Conservation (phyloP, 2,888 invertebrate genomes). For the Drosophila paranaensis region DNA sequence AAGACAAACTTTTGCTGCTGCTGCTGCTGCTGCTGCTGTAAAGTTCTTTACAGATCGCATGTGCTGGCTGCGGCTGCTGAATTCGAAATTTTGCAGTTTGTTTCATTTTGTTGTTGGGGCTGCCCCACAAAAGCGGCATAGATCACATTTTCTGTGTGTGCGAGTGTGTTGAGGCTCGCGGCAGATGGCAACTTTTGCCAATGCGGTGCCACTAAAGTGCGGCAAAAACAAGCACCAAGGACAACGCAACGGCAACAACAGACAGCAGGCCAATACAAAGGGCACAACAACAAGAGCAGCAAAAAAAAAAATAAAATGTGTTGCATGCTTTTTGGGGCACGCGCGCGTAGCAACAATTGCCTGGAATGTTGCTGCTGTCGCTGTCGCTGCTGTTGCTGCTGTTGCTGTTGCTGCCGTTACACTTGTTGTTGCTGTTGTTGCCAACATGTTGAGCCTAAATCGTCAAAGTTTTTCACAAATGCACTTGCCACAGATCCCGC, state of each 20-base stretch:
- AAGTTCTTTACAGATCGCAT: constrained; percentile 69
- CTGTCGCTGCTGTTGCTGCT: constrained; percentile 1
- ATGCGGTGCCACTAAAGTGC: constrained; percentile 71
- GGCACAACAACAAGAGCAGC: constrained; percentile 13
- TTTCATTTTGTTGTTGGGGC: constrained; percentile 59
- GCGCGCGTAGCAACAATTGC: constrained; percentile 62
- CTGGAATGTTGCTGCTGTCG: constrained; percentile 35
- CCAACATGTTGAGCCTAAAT: constrained; percentile 83
- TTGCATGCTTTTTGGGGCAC: constrained; percentile 66
- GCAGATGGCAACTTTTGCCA: constrained; percentile 70
- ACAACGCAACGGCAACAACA: constrained; percentile 24
- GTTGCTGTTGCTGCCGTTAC: constrained; percentile 16
- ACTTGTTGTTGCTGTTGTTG: constrained; percentile 45
- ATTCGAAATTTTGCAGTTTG: constrained; percentile 74
- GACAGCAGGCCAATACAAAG: constrained; percentile 39
- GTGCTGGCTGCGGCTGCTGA: constrained; percentile 75
- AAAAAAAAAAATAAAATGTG: constrained; percentile 64
- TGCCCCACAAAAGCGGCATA: constrained; percentile 65
- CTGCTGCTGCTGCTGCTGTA: constrained; percentile 33
- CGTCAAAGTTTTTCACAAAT: constrained; percentile 81
- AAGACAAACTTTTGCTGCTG: constrained; percentile 70
- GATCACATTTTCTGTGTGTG: constrained; percentile 66
- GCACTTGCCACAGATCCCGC: constrained; percentile 71
- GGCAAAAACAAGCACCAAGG: constrained; percentile 66
- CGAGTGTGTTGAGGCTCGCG: constrained; percentile 48